These are phyloP conservation scores for Drosophila demipolita DNA, from an alignment of 2,888 invertebrate species.

Conservation along the genomic window DNA sequence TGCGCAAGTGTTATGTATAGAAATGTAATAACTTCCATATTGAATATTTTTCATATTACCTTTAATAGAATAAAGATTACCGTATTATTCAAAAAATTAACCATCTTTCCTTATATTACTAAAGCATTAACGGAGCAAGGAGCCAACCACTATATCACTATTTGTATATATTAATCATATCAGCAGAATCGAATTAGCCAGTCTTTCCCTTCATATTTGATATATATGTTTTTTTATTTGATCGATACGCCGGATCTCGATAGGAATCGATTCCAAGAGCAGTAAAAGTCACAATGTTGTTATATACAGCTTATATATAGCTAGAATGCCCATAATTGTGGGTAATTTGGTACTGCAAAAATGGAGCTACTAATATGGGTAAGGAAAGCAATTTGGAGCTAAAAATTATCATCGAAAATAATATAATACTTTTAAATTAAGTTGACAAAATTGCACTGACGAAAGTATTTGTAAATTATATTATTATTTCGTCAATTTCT, in stretches of 20 bases:
- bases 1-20: constrained; percentile 48
- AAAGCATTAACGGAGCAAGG: neutral
- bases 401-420: neutral
- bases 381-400: neutral
- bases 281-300: neutral
- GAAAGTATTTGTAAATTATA: neutral
- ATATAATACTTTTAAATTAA: neutral
- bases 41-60: constrained; percentile 75
- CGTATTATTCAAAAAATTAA: constrained; percentile 69
- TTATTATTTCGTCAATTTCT: neutral
- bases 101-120: neutral
- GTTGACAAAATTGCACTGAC: neutral
- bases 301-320: too few species aligned
- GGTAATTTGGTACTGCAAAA: neutral
- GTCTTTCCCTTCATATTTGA: neutral
- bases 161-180: neutral
- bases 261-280: neutral
- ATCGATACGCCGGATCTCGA: neutral
- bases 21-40: constrained; percentile 60
- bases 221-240: neutral
- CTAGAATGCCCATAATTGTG: neutral
- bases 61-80: constrained; percentile 76
- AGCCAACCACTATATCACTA: neutral
- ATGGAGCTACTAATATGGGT: neutral
- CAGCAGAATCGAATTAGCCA: neutral